phyloP scores from a whole-genome alignment of 2,797 vertebrate species.

The Leptatherina wallacei region DNA sequence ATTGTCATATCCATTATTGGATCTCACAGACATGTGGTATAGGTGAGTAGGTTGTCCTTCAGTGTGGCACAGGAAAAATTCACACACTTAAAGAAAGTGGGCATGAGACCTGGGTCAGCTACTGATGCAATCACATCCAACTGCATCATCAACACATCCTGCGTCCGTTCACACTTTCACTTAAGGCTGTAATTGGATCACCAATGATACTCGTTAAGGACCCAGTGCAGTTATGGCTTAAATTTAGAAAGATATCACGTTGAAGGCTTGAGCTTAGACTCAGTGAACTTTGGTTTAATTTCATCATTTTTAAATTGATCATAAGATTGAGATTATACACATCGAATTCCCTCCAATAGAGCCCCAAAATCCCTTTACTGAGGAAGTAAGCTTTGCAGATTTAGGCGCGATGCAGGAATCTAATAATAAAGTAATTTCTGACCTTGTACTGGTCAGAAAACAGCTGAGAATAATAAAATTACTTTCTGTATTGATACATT shows the following conservation, averaged over 20 bases:
- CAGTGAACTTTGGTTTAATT: background rate
- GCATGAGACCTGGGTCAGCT: background rate
- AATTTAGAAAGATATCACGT: background rate
- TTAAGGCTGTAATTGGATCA: background rate
- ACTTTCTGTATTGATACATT: conserved; percentile 9
- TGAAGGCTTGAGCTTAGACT: background rate
- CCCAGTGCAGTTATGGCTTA: background rate
- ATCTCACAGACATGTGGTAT: background rate
- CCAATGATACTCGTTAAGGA: background rate
- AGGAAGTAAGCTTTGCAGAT: background rate
- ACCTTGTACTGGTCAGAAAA: background rate
- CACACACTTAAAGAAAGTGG: background rate
- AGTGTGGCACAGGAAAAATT: background rate
- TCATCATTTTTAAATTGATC: background rate
- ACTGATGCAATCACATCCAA: background rate
- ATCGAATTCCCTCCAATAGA: background rate
- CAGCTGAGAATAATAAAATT: conserved; percentile 9
- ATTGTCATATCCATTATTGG: conserved; percentile 1
- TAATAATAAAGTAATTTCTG: background rate
- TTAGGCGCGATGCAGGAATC: background rate
- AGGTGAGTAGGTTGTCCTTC: background rate
- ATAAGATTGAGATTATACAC: background rate
- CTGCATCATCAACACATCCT: background rate
- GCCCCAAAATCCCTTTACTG: background rate
- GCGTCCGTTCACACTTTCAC: background rate